These are phyloP conservation scores for Penelope pileata DNA, from an alignment of 2,113 vertebrate species.

Conservation along the genomic window DNA sequence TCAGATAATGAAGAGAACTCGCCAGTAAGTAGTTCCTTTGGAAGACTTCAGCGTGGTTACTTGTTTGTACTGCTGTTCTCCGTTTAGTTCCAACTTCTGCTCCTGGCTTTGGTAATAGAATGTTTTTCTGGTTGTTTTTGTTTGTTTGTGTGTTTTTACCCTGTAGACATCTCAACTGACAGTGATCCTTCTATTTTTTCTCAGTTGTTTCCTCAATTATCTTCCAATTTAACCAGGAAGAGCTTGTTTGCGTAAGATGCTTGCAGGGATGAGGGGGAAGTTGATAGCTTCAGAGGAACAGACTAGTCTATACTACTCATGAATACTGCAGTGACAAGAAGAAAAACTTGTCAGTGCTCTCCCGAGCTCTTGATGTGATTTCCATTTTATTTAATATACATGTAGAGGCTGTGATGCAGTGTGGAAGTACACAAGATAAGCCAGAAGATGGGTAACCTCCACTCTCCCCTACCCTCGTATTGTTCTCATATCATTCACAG, in stretches of 20 bases:
- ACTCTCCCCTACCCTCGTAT: neutral
- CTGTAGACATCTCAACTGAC: neutral
- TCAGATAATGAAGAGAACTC: slow-evolving; percentile 74
- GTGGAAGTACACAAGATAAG: neutral
- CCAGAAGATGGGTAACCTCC: neutral
- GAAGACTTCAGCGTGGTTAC: neutral
- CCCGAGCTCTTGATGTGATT: neutral
- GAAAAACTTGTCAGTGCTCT: neutral
- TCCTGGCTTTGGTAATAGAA: neutral
- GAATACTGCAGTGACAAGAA: neutral
- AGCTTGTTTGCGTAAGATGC: neutral
- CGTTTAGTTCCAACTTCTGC: neutral
- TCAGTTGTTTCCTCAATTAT: neutral
- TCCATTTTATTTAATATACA: neutral
- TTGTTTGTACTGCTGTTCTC: fast-evolving
- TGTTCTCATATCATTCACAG: neutral
- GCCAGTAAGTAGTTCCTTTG: slow-evolving; percentile 77
- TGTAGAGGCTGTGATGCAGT: neutral
- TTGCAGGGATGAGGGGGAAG: neutral
- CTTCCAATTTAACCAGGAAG: neutral
- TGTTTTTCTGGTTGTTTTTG: neutral
- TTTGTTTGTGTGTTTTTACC: neutral
- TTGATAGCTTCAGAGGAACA: neutral
- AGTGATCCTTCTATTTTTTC: neutral
- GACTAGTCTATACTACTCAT: neutral